Conservation (phyloP, 2,113 vertebrate genomes). For the Pygoscelis adeliae region DNA sequence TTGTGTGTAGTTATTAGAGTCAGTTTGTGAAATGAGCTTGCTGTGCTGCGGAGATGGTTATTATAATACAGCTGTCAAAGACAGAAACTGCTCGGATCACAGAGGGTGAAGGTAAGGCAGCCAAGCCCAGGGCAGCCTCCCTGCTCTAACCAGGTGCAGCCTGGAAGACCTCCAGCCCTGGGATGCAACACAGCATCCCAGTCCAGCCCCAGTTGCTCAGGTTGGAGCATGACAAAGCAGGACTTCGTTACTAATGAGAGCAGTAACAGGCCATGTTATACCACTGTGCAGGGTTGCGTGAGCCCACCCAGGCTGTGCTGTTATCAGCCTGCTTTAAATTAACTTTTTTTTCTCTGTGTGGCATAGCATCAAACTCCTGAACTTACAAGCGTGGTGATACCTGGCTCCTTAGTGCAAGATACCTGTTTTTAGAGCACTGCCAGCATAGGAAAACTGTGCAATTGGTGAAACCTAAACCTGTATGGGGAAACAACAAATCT, state of each 20-base stretch:
- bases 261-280: rapidly evolving
- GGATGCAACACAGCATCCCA: neutral
- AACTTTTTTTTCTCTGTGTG: neutral
- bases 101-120: neutral
- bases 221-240: neutral
- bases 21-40: neutral
- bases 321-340: neutral
- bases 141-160: neutral
- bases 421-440: neutral
- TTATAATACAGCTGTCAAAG: neutral
- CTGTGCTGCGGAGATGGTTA: neutral
- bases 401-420: neutral
- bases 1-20: neutral
- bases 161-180: neutral
- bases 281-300: neutral
- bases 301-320: neutral
- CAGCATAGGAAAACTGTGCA: rapidly evolving
- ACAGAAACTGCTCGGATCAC: rapidly evolving
- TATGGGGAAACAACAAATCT: neutral
- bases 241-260: neutral
- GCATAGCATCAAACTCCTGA: neutral
- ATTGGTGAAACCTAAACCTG: neutral
- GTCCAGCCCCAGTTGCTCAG: neutral
- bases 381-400: neutral
- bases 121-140: too few relatives aligned